Evolutionary conservation across 2,113 vertebrate genomes (phyloP).

Genomic region (Etheostoma cragini): DNA sequence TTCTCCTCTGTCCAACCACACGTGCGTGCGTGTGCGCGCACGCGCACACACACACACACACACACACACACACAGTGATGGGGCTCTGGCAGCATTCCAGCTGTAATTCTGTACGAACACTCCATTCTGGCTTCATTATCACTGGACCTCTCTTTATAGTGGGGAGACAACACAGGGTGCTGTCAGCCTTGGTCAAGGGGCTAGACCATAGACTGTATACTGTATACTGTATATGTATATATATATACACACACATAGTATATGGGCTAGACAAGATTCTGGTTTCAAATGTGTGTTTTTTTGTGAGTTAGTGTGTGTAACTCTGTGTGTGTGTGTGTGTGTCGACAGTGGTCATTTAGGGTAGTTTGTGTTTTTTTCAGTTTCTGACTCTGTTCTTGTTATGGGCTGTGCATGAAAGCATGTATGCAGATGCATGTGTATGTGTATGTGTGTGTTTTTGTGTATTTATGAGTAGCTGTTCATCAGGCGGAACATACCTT

Average conservation of each 20-base stretch:
- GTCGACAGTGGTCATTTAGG: slow-evolving; percentile 11
- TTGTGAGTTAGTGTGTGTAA: not conserved
- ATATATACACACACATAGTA: too few species aligned
- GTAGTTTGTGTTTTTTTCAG: slow-evolving; percentile 18
- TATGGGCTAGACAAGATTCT: slow-evolving; percentile 30
- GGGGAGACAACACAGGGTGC: slow-evolving; percentile 33
- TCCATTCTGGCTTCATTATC: slow-evolving; percentile 62
- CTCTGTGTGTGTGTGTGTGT: not conserved
- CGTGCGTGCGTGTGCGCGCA: slow-evolving; percentile 2
- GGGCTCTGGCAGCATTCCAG: slow-evolving; percentile 57
- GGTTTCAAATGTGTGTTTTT: not conserved
- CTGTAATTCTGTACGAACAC: slow-evolving; percentile 52
- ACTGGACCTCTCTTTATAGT: slow-evolving; percentile 44
- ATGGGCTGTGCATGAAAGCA: slow-evolving; percentile 15
- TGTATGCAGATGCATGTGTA: not conserved
- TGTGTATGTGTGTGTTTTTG: not conserved
- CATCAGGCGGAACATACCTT: slow-evolving; percentile 42
- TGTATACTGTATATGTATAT: too few species aligned
- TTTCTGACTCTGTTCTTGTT: slow-evolving; percentile 40
- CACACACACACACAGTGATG: slow-evolving; percentile 43
- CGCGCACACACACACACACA: not conserved
- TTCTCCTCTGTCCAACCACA: slow-evolving; percentile 20
- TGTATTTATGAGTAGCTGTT: slow-evolving; percentile 23
- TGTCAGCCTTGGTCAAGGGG: slow-evolving; percentile 49
- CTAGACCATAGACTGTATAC: not conserved